These are phyloP conservation scores for Paraescarpia echinospica DNA, from an alignment of 1,140 invertebrate species.

Conservation along the genomic window DNA sequence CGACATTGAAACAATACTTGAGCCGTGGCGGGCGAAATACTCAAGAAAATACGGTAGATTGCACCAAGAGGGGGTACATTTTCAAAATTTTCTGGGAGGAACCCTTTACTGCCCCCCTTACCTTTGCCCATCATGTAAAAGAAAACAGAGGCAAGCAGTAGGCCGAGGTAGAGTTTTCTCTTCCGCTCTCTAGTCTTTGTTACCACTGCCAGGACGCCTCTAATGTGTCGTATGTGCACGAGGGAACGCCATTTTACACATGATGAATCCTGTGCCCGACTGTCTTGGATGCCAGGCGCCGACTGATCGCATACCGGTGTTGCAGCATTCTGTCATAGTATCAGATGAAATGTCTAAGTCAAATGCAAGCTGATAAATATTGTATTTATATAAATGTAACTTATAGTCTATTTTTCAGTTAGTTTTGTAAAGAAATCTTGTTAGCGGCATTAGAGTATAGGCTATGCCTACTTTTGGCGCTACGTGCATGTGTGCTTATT, in stretches of 20 bases:
- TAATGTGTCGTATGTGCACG: background rate
- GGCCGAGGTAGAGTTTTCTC: background rate
- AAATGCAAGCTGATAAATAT: too few species aligned
- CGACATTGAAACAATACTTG: too few species aligned
- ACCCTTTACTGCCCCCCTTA: background rate
- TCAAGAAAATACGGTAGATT: too few species aligned
- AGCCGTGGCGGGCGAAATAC: too few species aligned
- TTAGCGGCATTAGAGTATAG: too few species aligned
- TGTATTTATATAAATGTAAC: too few species aligned
- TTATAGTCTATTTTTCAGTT: too few species aligned
- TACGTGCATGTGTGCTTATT: too few species aligned
- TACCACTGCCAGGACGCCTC: background rate
- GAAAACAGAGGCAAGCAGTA: background rate
- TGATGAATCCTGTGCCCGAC: background rate
- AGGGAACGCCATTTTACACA: background rate
- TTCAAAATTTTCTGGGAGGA: too few species aligned
- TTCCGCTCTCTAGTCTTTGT: background rate
- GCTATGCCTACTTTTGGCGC: too few species aligned
- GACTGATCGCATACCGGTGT: background rate
- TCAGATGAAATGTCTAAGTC: background rate
- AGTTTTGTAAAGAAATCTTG: too few species aligned
- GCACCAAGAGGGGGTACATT: too few species aligned
- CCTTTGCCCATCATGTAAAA: slow-evolving; percentile 1
- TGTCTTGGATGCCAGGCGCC: background rate
- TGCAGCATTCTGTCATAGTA: background rate